Evolutionary conservation across 2,113 vertebrate species (phyloP), one percentile per base, ranked within the genome.

Genomic region (Cricetomys ansorgei): DNA sequence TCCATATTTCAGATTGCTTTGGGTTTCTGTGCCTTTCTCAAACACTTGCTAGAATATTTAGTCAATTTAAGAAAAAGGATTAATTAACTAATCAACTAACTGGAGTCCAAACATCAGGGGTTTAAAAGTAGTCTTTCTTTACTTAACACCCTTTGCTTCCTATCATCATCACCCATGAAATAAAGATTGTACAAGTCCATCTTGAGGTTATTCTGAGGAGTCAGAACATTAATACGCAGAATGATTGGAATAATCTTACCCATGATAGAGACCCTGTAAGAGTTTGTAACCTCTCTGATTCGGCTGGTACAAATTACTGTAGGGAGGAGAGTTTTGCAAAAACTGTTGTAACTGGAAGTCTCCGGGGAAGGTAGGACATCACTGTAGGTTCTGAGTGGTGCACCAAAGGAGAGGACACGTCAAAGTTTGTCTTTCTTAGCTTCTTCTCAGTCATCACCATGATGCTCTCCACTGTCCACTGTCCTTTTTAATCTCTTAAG

Each of bases 401-500:
- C n/a, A 2, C 3, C 10, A n/a, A 40, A 65, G 45, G 2, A 31
- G 31, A 94, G 45, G 67, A 48, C 7, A 6, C 7, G 1, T 1
- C 11, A 0, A 12, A 0, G 23, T 80, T 77, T 92, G n/a, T 89
- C 73, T 97, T 55, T 40, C 48, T 72, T 0, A 1, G 53, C 40
- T 43, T 73, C 13, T 55, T 40, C 29, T 57, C 23, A 15, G 0
- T 65, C 40, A 50, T 48, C n/a, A 40, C 4, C 57, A 70, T 8
- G 27, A 55, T 6, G 2, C 27, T 31, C 0, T 64, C 19, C 0
- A 7, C 27, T n/a, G 12, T 57, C 75, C 10, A 65, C 31, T 9
- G 34, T 21, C 19, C 17, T 94, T 92, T 94, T 62, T 31, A 43
- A 27, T 55, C 55, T 90, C 23, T 23, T 23, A 15, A 79, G 15